A percentile compares a stretch with the other conserved stretches of the same genome.
Conservation (phyloP, 2,113 vertebrate species). For the Larimichthys crocea region DNA sequence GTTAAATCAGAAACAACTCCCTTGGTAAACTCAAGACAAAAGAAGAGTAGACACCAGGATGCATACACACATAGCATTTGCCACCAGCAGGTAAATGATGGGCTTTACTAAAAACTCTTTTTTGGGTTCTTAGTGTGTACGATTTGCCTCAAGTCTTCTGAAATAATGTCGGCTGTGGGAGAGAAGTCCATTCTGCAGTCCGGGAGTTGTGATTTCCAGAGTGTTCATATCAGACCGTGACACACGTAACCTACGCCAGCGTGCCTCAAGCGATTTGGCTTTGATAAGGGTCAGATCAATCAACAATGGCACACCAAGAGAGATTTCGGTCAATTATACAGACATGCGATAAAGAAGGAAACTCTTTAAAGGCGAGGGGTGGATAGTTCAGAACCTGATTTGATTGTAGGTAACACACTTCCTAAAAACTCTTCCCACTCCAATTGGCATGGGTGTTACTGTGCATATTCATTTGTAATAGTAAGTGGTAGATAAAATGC, state of each 20-base stretch:
- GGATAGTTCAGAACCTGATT: slow-evolving; percentile 77
- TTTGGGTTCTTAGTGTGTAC: slow-evolving; percentile 43
- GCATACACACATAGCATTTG: slow-evolving; percentile 78
- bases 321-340: slow-evolving; percentile 61
- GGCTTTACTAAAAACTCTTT: slow-evolving; percentile 54
- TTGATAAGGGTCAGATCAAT: slow-evolving; percentile 45
- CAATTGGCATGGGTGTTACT: slow-evolving; percentile 74
- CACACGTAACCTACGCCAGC: slow-evolving; percentile 48
- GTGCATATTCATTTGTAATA: slow-evolving; percentile 76
- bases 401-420: slow-evolving; percentile 72
- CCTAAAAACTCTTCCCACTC: slow-evolving; percentile 54
- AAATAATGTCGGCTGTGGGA: slow-evolving; percentile 35
- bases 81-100: slow-evolving; percentile 67
- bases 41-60: slow-evolving; percentile 75
- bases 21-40: slow-evolving; percentile 67
- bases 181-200: slow-evolving; percentile 63
- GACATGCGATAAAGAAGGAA: slow-evolving; percentile 66
- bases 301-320: slow-evolving; percentile 67
- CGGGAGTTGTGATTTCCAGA: slow-evolving; percentile 44
- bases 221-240: slow-evolving; percentile 54
- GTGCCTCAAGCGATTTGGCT: slow-evolving; percentile 65
- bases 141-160: slow-evolving; percentile 49
- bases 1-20: slow-evolving; percentile 73
- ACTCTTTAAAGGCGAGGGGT: slow-evolving; percentile 79
- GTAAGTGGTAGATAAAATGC: slow-evolving; percentile 59